Evolutionary conservation across 2,888 invertebrate species (phyloP).

Genomic region (Cantharis rufa): DNA sequence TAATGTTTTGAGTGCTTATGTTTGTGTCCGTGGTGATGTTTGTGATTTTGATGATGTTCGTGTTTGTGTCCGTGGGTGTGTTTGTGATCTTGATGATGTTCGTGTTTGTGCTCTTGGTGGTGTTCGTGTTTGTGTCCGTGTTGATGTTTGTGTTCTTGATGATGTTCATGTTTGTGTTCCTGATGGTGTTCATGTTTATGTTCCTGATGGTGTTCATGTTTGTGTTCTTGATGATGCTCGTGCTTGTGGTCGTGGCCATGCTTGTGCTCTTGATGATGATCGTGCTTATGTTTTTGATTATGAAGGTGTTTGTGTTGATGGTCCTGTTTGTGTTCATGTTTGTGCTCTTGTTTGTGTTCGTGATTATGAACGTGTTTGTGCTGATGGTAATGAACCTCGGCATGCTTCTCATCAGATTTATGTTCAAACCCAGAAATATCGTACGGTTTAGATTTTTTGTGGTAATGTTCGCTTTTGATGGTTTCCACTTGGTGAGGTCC

Average conservation of each 20-base stretch:
- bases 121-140: conserved; percentile 23
- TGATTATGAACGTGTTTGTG: conserved; percentile 47
- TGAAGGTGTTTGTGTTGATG: conserved; percentile 40
- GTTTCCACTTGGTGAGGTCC: conserved; percentile 45
- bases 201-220: conserved; percentile 27
- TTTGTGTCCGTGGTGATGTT: conserved; percentile 6
- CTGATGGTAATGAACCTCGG: conserved; percentile 41
- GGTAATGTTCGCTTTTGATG: conserved; percentile 41
- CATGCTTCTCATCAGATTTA: conserved; percentile 16
- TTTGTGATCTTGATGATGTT: conserved; percentile 29
- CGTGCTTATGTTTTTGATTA: conserved; percentile 32
- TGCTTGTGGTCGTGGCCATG: conserved; percentile 22
- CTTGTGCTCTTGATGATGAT: conserved; percentile 31
- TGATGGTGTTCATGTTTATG: conserved; percentile 34
- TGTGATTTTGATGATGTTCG: no score
- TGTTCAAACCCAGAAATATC: conserved; percentile 35
- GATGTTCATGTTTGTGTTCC: conserved; percentile 33
- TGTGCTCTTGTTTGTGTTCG: conserved; percentile 47
- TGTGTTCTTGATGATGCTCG: conserved; percentile 29
- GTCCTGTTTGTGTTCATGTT: conserved; percentile 44
- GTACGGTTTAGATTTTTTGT: conserved; percentile 42
- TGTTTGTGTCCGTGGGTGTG: not conserved
- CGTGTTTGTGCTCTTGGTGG: conserved; percentile 30
- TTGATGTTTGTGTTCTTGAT: conserved; percentile 33
- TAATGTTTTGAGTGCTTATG: conserved; percentile 18